Evolutionary conservation across 2,797 vertebrate species (phyloP).

Genomic region (Mico argentatus): DNA sequence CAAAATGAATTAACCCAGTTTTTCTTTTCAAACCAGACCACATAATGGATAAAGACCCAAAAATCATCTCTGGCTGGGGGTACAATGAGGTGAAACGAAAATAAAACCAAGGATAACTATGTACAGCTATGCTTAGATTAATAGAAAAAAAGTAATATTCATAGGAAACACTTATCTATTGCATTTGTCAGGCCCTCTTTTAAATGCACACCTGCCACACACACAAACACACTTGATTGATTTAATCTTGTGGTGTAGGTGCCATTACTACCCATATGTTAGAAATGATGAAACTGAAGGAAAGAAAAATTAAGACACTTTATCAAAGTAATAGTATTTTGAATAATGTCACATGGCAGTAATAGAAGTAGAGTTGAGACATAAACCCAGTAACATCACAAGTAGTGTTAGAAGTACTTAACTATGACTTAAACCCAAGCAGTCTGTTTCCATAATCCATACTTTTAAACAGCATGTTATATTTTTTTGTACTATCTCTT

Average conservation of each 20-base stretch:
- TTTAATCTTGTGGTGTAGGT: background rate
- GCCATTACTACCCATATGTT: background rate
- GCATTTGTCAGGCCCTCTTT: background rate
- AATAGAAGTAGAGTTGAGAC: background rate
- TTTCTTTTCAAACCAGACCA: background rate
- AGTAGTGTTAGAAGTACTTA: too few species aligned
- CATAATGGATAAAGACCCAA: background rate
- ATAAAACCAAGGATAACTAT: background rate
- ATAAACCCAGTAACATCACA: background rate
- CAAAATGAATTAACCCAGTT: background rate
- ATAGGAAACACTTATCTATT: background rate
- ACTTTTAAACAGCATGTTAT: background rate
- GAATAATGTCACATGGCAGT: background rate
- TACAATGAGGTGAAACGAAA: background rate
- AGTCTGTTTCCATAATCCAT: background rate
- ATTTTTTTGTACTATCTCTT: background rate
- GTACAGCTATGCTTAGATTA: background rate
- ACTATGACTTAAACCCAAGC: background rate
- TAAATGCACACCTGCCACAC: fast-evolving
- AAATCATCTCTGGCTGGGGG: background rate
- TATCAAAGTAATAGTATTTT: background rate
- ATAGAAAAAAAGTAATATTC: background rate
- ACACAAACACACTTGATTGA: background rate
- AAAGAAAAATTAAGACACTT: background rate
- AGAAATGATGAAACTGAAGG: background rate